These are phyloP conservation scores for Tychaedon coryphoeus DNA, from an alignment of 2,113 vertebrate species.

Conservation along the genomic window DNA sequence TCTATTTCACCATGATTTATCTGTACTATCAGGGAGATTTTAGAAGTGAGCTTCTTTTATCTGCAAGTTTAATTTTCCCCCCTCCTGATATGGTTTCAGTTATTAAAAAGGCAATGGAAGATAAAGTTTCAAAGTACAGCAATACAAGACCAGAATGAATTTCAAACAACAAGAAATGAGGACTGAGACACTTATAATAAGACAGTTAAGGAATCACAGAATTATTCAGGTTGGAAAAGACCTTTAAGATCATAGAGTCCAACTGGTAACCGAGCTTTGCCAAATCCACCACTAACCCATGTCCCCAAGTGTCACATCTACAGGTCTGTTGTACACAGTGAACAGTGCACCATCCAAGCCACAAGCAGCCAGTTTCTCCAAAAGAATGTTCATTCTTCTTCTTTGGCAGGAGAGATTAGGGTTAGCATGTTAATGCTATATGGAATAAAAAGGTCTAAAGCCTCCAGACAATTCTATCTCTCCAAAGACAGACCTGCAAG, in stretches of 20 bases:
- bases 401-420: constrained; percentile 40
- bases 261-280: neutral
- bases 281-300: neutral
- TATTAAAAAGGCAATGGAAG: constrained; percentile 55
- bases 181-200: constrained; percentile 13
- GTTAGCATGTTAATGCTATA: constrained; percentile 55
- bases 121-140: constrained; percentile 37
- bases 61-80: constrained; percentile 20
- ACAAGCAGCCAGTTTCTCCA: neutral
- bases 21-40: constrained; percentile 50
- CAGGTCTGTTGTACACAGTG: neutral
- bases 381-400: neutral
- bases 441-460: constrained; percentile 43
- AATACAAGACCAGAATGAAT: constrained; percentile 3
- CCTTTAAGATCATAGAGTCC: neutral
- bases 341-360: neutral
- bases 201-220: neutral
- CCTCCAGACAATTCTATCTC: constrained; percentile 4
- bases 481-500: neutral
- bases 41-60: constrained; percentile 61
- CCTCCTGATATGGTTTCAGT: constrained; percentile 35
- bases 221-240: neutral
- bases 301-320: neutral
- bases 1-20: constrained; percentile 61
- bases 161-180: constrained; percentile 45